Base-by-base conservation (phyloP, 1,140 invertebrate species). In the Cherax destructor region DNA sequence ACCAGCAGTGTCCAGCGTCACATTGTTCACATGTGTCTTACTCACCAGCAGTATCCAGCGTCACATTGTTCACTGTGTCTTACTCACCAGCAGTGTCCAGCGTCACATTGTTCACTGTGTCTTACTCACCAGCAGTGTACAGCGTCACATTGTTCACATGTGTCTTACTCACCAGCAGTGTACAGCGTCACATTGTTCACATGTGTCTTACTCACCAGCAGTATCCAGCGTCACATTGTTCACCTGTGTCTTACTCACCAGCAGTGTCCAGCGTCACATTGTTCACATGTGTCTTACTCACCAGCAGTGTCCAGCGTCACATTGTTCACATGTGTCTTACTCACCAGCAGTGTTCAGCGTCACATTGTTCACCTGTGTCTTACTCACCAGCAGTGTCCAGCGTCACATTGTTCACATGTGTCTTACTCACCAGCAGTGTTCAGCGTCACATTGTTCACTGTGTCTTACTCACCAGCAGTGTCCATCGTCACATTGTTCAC, bases 31-130 rank as follows among this genome's bases (percentile, higher is more conserved):
- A 65, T 90, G n/a, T n/a, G n/a, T n/a, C n/a, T n/a, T 74, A 30
- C 80, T 69, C 81, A 80, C 65, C 69, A 41, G 30, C 30, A 41
- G 30, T 41, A n/a, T n/a, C n/a, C n/a, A n/a, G n/a, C n/a, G n/a
- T n/a, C 88, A 90, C 52, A 90, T 79, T 90, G 88, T 84, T 83
- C 76, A 76, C 80, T 90, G n/a, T n/a, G n/a, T n/a, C n/a, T n/a
- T 74, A 30, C 80, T 69, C 81, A 80, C 65, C 69, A 41, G 30
- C 30, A 41, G 30, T 41, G n/a, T n/a, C n/a, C n/a, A n/a, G n/a
- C n/a, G n/a, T n/a, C 88, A 90, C 52, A 90, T 79, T 90, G 88
- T 84, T 83, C 76, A 76, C 80, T 90, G n/a, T n/a, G n/a, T n/a
- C n/a, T n/a, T 74, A 30, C 80, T 69, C 81, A 80, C 65, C 69